A percentile compares a stretch with the other conserved stretches of the same genome.
Evolutionary conservation across 2,888 invertebrate genomes (phyloP).

Genomic region (Erannis defoliaria): DNA sequence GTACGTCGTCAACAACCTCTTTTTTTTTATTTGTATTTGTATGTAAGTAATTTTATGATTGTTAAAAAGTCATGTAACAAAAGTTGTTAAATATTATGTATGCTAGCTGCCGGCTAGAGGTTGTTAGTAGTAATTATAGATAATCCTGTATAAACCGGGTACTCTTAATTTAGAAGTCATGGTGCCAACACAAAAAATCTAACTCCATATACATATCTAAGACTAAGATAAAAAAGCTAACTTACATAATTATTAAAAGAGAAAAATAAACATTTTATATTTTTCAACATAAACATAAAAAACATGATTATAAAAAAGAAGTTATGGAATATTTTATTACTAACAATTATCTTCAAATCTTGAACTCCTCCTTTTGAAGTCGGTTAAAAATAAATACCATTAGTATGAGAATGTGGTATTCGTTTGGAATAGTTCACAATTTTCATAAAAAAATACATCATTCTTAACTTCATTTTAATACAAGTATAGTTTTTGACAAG

Average conservation of each 20-base stretch:
- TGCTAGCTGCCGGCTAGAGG: no score
- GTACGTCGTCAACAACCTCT: no score
- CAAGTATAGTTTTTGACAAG: conserved; percentile 9
- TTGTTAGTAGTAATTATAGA: no score
- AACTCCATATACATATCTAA: neutral
- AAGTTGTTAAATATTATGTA: no score
- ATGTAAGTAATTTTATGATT: no score
- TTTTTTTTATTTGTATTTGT: no score
- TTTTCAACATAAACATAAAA: neutral
- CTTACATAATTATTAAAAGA: neutral
- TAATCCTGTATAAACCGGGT: neutral
- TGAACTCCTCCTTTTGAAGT: no score
- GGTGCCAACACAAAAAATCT: neutral
- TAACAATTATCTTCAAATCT: neutral
- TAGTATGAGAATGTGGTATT: no score
- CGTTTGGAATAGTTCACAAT: no score
- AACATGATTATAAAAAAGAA: neutral
- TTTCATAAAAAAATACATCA: no score
- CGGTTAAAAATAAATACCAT: no score
- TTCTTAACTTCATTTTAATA: neutral
- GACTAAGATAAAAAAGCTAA: neutral
- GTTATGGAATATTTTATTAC: neutral
- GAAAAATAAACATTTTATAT: neutral
- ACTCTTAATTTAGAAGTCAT: neutral
- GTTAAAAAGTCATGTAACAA: no score